Conservation (phyloP, 2,113 vertebrate genomes). For the Meles meles region DNA sequence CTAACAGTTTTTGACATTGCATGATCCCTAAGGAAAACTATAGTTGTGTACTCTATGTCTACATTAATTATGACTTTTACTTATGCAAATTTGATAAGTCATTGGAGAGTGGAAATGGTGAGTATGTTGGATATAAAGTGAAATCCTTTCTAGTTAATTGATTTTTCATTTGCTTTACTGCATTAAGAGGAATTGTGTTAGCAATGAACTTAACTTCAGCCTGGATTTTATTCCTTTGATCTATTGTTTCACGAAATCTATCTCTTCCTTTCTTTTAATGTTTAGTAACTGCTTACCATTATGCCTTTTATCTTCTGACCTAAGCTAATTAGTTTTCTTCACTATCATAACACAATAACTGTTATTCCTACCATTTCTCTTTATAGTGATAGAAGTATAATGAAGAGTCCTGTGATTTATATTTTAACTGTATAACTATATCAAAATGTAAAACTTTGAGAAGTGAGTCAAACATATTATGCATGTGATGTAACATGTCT, state of each 20-base stretch:
- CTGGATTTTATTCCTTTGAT: conserved; percentile 58
- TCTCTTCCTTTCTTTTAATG: not conserved
- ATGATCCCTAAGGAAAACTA: conserved; percentile 60
- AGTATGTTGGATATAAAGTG: conserved; percentile 41
- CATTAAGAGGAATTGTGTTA: not conserved
- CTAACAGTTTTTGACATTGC: conserved; percentile 69
- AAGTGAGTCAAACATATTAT: conserved; percentile 51
- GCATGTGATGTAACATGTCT: not conserved
- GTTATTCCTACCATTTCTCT: conserved; percentile 49
- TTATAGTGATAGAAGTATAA: conserved; percentile 55
- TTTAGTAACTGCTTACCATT: conserved; percentile 51
- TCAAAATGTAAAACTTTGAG: conserved; percentile 60
- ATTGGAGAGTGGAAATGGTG: conserved; percentile 64
- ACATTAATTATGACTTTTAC: conserved; percentile 69
- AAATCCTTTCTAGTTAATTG: conserved; percentile 55
- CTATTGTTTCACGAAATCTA: conserved; percentile 37
- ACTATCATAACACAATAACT: conserved; percentile 59
- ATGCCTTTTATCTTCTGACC: conserved; percentile 22
- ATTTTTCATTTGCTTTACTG: conserved; percentile 54
- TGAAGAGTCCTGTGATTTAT: conserved; percentile 54
- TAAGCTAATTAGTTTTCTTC: conserved; percentile 56
- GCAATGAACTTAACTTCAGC: not conserved
- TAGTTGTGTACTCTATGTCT: conserved; percentile 45
- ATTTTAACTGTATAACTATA: conserved; percentile 61
- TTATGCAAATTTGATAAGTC: conserved; percentile 68